These are phyloP conservation scores for Pollenia labialis DNA, from an alignment of 2,888 invertebrate species.

Conservation along the genomic window DNA sequence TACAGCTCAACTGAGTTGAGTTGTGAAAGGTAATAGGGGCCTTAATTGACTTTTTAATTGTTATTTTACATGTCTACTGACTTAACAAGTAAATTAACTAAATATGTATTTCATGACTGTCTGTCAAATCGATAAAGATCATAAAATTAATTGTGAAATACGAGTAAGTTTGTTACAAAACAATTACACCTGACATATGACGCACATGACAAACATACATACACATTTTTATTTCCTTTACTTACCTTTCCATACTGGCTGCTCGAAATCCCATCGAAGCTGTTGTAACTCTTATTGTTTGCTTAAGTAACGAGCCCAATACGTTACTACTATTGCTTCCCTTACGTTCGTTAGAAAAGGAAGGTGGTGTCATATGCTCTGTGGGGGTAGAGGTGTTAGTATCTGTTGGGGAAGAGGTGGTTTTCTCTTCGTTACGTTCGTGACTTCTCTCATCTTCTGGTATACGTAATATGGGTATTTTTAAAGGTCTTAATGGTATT, in stretches of 20 bases:
- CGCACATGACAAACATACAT: neutral
- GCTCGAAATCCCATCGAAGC: conserved; percentile 77
- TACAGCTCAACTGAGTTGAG: too few species aligned
- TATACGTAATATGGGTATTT: conserved; percentile 71
- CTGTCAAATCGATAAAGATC: neutral
- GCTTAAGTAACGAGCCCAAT: conserved; percentile 77
- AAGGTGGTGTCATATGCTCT: conserved; percentile 24
- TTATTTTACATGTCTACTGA: too few species aligned
- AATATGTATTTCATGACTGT: neutral
- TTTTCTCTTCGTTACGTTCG: neutral
- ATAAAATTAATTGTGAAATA: too few species aligned
- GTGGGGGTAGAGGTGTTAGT: conserved; percentile 22
- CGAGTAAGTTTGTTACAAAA: too few species aligned
- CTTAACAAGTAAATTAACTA: too few species aligned
- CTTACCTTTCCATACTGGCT: conserved; percentile 78
- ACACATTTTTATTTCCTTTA: neutral
- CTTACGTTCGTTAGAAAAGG: conserved; percentile 22
- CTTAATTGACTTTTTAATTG: too few species aligned
- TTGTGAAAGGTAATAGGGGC: too few species aligned
- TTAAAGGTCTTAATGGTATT: conserved; percentile 31
- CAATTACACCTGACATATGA: neutral
- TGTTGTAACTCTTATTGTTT: conserved; percentile 79
- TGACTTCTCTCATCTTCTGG: conserved; percentile 47
- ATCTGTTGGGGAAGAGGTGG: neutral
- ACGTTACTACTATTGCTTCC: conserved; percentile 65